phyloP scores from a whole-genome alignment of 2,113 vertebrate species.

The Willisornis vidua region DNA sequence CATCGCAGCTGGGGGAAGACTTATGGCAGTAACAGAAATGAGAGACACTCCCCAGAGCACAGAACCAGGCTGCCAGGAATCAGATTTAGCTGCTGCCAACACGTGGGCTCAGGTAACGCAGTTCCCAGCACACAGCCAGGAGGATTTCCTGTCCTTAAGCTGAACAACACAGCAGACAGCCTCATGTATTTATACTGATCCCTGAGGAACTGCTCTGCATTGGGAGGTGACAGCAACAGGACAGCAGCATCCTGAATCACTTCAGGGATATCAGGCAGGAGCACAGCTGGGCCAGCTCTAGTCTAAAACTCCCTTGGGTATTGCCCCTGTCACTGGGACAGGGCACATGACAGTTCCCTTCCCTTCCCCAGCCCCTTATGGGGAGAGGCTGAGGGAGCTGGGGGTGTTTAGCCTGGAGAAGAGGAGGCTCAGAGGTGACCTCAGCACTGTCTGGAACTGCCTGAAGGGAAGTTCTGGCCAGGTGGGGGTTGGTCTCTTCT shows the following conservation, averaged over 20 bases:
- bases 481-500: no score
- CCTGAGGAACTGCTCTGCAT: neutral
- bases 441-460: no score
- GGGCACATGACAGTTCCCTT: neutral
- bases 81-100: neutral
- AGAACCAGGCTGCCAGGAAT: neutral
- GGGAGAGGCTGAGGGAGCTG: no score
- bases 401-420: no score
- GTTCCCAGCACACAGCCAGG: neutral
- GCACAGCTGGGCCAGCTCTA: neutral
- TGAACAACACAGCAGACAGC: neutral
- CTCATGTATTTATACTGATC: neutral
- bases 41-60: neutral
- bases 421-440: no score
- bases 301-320: neutral
- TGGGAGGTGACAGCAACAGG: neutral
- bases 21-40: neutral
- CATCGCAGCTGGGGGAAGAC: neutral
- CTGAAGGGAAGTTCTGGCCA: no score
- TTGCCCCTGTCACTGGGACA: neutral
- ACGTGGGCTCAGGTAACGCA: neutral
- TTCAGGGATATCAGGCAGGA: neutral
- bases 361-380: neutral
- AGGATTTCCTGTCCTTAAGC: neutral
- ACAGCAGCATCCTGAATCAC: neutral